Evolutionary conservation across 2,797 vertebrate species (phyloP).

Genomic region (Peromyscus attwateri): DNA sequence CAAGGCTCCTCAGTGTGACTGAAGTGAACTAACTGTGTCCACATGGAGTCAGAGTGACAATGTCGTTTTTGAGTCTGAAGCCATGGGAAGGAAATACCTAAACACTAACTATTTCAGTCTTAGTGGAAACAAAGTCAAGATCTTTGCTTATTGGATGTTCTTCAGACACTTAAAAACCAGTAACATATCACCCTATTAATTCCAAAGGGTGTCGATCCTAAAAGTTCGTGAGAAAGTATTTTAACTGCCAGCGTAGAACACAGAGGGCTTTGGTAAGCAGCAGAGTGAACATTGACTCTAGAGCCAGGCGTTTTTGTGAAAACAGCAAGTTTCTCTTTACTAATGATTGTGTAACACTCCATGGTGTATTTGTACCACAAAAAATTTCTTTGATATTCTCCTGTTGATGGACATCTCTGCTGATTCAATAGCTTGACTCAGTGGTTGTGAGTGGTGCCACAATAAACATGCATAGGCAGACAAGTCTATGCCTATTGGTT

Average conservation of each 20-base stretch:
- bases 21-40: slow-evolving; percentile 90
- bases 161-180: slow-evolving; percentile 89
- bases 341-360: background rate
- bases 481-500: background rate
- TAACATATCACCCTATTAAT: slow-evolving; percentile 91
- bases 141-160: slow-evolving; percentile 88
- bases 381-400: background rate
- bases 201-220: slow-evolving; percentile 85
- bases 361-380: background rate
- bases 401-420: background rate
- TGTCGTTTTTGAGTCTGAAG: slow-evolving; percentile 85
- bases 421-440: background rate
- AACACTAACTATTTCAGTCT: background rate
- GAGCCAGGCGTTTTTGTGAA: background rate
- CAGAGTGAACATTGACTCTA: slow-evolving; percentile 87
- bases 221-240: slow-evolving; percentile 83
- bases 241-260: slow-evolving; percentile 84
- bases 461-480: background rate
- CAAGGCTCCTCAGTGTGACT: slow-evolving; percentile 92
- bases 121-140: slow-evolving; percentile 88
- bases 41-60: slow-evolving; percentile 91
- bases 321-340: background rate
- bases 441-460: background rate
- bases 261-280: slow-evolving; percentile 62
- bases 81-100: background rate